Percentiles rank a stretch among this genome's conserved stretches.
These are phyloP conservation scores for Typhlichthys eigenmanni DNA, from an alignment of 2,797 vertebrate genomes.

Conservation along the genomic window DNA sequence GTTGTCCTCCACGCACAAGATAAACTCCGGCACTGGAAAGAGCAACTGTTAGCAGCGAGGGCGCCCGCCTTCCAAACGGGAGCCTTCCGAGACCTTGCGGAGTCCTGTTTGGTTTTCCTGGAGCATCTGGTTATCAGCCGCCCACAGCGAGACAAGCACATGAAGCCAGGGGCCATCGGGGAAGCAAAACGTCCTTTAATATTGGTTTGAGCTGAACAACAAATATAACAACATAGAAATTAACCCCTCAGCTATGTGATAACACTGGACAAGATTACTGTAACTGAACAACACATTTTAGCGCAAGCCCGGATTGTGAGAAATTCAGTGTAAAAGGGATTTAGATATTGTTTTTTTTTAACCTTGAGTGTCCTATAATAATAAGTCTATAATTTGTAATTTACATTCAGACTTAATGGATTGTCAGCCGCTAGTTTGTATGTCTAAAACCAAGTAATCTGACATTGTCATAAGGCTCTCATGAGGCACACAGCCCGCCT, in stretches of 20 bases:
- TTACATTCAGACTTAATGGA: not conserved
- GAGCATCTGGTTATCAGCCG: conserved; percentile 51
- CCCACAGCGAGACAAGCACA: conserved; percentile 42
- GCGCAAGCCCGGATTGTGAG: not conserved
- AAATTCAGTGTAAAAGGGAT: not conserved
- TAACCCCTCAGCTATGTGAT: conserved; percentile 42
- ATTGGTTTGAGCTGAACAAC: conserved; percentile 42
- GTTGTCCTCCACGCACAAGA: conserved; percentile 39
- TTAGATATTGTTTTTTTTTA: no score
- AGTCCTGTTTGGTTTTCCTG: conserved; percentile 48
- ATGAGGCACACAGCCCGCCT: conserved; percentile 39
- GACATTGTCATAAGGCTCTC: conserved; percentile 46
- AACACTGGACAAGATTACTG: conserved; percentile 35
- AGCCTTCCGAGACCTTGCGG: conserved; percentile 55
- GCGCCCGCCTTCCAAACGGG: conserved; percentile 36
- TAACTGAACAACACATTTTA: conserved; percentile 43
- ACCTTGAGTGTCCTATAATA: no score
- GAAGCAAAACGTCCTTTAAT: conserved; percentile 27
- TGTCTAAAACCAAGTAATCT: conserved; percentile 34
- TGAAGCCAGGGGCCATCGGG: conserved; percentile 8
- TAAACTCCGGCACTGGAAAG: conserved; percentile 60
- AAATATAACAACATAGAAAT: conserved; percentile 50
- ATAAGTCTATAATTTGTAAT: conserved; percentile 20
- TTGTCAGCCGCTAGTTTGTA: conserved; percentile 35
- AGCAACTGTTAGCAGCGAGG: conserved; percentile 63